phyloP scores from a whole-genome alignment of 1,140 invertebrate genomes.

The Tribolium madens region DNA sequence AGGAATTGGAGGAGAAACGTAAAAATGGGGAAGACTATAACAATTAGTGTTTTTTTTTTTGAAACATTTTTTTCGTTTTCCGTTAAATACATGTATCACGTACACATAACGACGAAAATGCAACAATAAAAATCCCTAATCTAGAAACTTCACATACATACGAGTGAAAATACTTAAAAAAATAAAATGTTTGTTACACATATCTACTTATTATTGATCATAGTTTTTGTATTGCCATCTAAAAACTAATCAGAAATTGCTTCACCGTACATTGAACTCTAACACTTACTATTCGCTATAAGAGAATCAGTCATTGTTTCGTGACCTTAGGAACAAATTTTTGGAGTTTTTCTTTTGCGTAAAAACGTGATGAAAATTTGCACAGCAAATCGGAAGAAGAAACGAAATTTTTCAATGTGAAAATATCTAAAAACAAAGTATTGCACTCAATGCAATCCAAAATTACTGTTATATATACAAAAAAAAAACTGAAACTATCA shows the following conservation, averaged over 20 bases:
- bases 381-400: constrained; percentile 28
- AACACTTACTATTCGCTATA: constrained; percentile 37
- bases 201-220: constrained; percentile 41
- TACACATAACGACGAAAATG: constrained; percentile 44
- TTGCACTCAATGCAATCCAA: not conserved
- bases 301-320: constrained; percentile 40
- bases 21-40: constrained; percentile 43
- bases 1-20: constrained; percentile 63
- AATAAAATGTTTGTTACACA: constrained; percentile 44
- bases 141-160: constrained; percentile 33
- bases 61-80: constrained; percentile 17
- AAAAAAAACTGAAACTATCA: not conserved
- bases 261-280: constrained; percentile 40
- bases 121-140: constrained; percentile 40
- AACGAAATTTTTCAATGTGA: constrained; percentile 28
- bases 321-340: constrained; percentile 46
- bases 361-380: constrained; percentile 30
- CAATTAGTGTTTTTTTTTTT: not conserved
- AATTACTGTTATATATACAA: not conserved
- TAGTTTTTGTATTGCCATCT: constrained; percentile 39
- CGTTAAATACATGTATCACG: constrained; percentile 38
- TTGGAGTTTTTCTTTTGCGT: constrained; percentile 41
- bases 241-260: constrained; percentile 34
- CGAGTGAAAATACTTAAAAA: constrained; percentile 45
- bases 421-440: constrained; percentile 2